These are phyloP conservation scores for Australoheros scitulus DNA, from an alignment of 2,113 vertebrate species.

Conservation along the genomic window DNA sequence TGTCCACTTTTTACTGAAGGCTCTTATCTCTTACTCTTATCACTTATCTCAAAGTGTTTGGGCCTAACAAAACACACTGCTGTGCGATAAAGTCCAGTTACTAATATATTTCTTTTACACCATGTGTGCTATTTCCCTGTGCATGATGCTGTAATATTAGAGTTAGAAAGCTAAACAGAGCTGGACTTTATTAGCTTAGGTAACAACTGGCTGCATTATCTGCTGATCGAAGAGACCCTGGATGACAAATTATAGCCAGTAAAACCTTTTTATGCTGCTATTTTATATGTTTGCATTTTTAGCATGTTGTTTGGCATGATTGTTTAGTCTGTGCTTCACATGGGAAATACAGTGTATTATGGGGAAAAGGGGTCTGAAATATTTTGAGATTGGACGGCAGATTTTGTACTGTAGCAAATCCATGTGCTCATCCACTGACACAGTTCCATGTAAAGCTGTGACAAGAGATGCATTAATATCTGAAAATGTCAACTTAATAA, in stretches of 20 bases:
- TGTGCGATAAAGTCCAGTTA: no score
- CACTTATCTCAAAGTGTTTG: no score
- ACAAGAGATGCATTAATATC: background rate
- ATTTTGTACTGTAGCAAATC: background rate
- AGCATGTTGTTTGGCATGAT: background rate
- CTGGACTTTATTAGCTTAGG: background rate
- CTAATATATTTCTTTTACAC: background rate
- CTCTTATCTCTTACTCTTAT: no score
- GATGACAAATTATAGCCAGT: background rate
- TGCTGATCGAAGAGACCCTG: background rate
- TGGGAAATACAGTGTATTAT: background rate
- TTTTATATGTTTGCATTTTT: background rate
- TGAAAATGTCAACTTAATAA: no score
- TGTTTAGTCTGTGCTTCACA: background rate
- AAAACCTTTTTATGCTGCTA: background rate
- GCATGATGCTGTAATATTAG: background rate
- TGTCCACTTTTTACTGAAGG: no score
- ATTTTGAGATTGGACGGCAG: background rate
- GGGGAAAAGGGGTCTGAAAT: background rate
- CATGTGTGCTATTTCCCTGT: background rate
- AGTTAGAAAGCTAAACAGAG: background rate
- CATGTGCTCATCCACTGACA: background rate
- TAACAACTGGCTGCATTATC: background rate
- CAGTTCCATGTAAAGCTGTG: background rate
- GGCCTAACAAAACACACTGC: no score